These are phyloP conservation scores for Ectemnius continuus DNA, from an alignment of 2,888 invertebrate species.

Conservation along the genomic window DNA sequence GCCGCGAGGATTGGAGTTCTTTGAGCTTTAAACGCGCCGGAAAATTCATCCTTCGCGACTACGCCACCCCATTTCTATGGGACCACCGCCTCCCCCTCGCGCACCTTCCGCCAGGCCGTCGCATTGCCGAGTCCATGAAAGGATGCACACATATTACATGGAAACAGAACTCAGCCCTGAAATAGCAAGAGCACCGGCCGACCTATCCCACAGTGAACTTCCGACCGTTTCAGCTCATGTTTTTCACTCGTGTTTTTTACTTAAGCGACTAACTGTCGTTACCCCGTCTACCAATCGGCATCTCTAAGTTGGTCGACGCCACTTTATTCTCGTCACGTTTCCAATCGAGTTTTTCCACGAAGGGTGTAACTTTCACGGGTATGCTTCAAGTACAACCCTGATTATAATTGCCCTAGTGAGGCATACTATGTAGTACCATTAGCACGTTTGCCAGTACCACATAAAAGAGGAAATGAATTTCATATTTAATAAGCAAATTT, in stretches of 20 bases:
- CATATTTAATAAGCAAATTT: too few relatives aligned
- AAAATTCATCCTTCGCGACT: slow-evolving; percentile 56
- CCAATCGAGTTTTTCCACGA: too few relatives aligned
- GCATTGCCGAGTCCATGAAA: slow-evolving; percentile 35
- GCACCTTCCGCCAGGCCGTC: slow-evolving; percentile 9
- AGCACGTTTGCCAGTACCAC: too few relatives aligned
- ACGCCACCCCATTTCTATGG: background rate
- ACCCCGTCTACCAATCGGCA: slow-evolving; percentile 18
- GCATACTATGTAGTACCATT: too few relatives aligned
- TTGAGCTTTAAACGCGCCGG: slow-evolving; percentile 63
- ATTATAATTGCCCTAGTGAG: too few relatives aligned
- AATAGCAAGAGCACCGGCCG: slow-evolving; percentile 16
- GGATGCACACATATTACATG: slow-evolving; percentile 36
- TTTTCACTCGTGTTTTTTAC: slow-evolving; percentile 1
- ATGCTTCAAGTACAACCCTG: too few relatives aligned
- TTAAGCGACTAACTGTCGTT: slow-evolving; percentile 21
- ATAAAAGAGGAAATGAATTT: too few relatives aligned
- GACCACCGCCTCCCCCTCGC: background rate
- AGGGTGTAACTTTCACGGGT: too few relatives aligned
- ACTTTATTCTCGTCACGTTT: too few relatives aligned
- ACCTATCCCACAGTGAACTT: slow-evolving; percentile 25
- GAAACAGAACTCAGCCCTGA: slow-evolving; percentile 47
- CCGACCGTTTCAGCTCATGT: slow-evolving; percentile 14
- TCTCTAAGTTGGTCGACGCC: too few relatives aligned
- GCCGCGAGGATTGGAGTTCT: slow-evolving; percentile 57